A percentile compares a stretch with the other conserved stretches of the same genome.
Conservation (phyloP, 2,797 vertebrate genomes). For the Rhinichthys osculus region DNA sequence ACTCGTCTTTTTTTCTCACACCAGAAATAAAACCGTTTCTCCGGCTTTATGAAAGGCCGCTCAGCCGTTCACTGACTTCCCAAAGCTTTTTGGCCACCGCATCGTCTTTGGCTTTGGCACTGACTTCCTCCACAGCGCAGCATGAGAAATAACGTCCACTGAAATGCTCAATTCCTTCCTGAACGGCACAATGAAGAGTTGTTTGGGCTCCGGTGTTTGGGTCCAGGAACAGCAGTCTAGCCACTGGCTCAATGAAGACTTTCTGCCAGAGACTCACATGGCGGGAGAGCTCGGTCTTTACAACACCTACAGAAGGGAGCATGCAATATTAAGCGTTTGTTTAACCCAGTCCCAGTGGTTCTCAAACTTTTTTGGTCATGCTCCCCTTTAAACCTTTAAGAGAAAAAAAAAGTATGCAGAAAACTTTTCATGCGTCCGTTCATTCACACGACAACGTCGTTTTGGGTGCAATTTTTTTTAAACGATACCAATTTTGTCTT, state of each 20-base stretch:
- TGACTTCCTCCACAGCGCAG: slow-evolving; percentile 69
- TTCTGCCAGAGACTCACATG: slow-evolving; percentile 77
- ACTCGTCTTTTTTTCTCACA: neutral
- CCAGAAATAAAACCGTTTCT: slow-evolving; percentile 6
- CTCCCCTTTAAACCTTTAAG: neutral
- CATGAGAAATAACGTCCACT: slow-evolving; percentile 77
- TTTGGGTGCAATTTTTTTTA: neutral
- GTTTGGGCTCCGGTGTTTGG: slow-evolving; percentile 77
- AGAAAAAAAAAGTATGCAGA: no score
- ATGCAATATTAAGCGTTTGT: neutral
- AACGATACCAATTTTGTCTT: neutral
- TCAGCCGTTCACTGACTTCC: slow-evolving; percentile 78
- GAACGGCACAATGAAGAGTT: slow-evolving; percentile 77
- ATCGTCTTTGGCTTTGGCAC: slow-evolving; percentile 65
- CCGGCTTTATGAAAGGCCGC: slow-evolving; percentile 63
- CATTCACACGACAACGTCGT: neutral
- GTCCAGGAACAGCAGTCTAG: slow-evolving; percentile 76
- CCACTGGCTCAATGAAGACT: slow-evolving; percentile 74
- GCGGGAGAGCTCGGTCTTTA: slow-evolving; percentile 75
- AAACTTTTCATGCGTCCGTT: neutral
- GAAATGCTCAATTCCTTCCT: slow-evolving; percentile 76
- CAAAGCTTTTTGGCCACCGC: slow-evolving; percentile 73
- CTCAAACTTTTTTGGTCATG: neutral
- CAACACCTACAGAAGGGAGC: slow-evolving; percentile 66
- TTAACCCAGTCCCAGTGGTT: neutral